Conservation (phyloP, 2,797 vertebrate species). For the Nyctalus aviator region DNA sequence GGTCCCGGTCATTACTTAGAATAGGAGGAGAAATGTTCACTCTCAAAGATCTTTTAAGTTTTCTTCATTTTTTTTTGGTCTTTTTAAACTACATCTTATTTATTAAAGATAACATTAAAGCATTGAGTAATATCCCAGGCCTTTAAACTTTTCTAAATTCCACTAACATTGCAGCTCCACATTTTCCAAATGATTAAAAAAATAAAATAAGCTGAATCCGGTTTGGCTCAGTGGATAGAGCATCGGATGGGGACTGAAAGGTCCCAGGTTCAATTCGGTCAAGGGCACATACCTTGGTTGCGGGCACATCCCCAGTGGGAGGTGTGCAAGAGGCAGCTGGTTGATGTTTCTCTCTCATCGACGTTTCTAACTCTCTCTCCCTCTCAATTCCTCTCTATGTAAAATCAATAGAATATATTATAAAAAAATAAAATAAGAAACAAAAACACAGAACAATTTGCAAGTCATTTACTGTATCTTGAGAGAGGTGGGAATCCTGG, state of each 20-base stretch:
- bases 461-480: neutral
- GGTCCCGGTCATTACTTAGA: neutral
- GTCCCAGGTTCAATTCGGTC: no score
- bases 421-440: neutral
- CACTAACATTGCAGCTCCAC: neutral
- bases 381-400: no score
- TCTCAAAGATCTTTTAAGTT: neutral
- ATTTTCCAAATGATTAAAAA: neutral
- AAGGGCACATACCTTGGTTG: no score
- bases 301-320: no score
- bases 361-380: no score
- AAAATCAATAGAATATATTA: no score
- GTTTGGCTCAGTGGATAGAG: no score
- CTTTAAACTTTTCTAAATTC: neutral
- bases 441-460: neutral
- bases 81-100: neutral
- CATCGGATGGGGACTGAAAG: no score
- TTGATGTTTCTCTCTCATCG: no score
- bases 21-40: neutral
- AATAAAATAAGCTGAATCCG: neutral
- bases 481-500: neutral
- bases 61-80: neutral
- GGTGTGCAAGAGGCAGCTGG: no score
- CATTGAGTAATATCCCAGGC: neutral
- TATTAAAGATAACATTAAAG: constrained; percentile 6